phyloP scores from a whole-genome alignment of 2,113 vertebrate genomes.

The Camelus dromedarius region DNA sequence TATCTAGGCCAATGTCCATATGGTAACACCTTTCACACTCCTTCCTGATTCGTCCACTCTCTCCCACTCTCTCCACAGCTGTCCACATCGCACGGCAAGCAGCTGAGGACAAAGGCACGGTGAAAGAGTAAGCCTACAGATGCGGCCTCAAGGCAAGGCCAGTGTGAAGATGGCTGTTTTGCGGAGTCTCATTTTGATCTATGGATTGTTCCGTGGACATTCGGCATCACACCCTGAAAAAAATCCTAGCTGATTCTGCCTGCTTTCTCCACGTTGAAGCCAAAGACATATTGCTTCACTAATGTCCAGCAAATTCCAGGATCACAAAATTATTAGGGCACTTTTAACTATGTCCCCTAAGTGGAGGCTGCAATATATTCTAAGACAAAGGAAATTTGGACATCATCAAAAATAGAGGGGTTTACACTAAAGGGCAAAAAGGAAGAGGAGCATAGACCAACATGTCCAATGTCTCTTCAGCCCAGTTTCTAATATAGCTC shows the following conservation, averaged over 20 bases:
- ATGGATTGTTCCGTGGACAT: background rate
- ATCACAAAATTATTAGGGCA: background rate
- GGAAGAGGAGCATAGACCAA: background rate
- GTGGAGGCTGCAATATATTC: background rate
- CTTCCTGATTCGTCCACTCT: background rate
- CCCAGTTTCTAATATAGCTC: background rate
- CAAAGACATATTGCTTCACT: background rate
- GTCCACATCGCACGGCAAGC: background rate
- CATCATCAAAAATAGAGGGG: background rate
- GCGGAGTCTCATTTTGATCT: background rate
- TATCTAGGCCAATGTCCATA: background rate
- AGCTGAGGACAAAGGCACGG: background rate
- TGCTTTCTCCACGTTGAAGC: background rate
- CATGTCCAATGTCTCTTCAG: background rate
- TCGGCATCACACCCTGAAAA: background rate
- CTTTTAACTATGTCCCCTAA: background rate
- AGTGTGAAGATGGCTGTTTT: background rate
- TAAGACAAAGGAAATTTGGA: conserved; percentile 32
- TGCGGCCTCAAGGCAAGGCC: background rate
- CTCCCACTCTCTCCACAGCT: background rate
- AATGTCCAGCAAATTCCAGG: background rate
- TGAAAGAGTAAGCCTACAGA: background rate
- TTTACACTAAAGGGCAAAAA: background rate
- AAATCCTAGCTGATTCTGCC: background rate
- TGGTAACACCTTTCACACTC: background rate